A percentile compares a stretch with the other conserved stretches of the same genome.
These are phyloP conservation scores for Blennius ocellaris DNA, from an alignment of 2,113 vertebrate genomes.

Conservation along the genomic window DNA sequence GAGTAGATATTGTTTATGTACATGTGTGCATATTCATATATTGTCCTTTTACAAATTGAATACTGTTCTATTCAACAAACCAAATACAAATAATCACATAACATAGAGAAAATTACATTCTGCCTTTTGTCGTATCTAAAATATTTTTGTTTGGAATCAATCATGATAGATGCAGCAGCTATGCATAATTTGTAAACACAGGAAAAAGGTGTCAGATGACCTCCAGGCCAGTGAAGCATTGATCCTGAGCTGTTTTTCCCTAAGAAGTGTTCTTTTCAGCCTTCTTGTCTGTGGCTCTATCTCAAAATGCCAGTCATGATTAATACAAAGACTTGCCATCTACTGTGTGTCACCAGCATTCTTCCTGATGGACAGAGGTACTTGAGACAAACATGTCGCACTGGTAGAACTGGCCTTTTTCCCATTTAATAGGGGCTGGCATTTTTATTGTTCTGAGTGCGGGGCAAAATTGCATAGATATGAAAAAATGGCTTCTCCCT, in stretches of 20 bases:
- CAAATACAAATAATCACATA: slow-evolving; percentile 69
- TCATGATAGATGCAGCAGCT: slow-evolving; percentile 42
- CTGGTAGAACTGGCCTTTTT: slow-evolving; percentile 62
- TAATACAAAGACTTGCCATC: slow-evolving; percentile 75
- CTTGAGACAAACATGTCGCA: slow-evolving; percentile 67
- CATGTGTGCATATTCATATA: slow-evolving; percentile 24
- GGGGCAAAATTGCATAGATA: slow-evolving; percentile 81
- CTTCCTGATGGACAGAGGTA: slow-evolving; percentile 74
- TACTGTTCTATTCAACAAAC: slow-evolving; percentile 55
- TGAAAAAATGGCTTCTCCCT: slow-evolving; percentile 79
- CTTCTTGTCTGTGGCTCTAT: slow-evolving; percentile 48
- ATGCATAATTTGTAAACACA: slow-evolving; percentile 30
- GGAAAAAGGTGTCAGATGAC: slow-evolving; percentile 43
- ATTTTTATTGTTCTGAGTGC: slow-evolving; percentile 81
- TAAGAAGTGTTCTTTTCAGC: slow-evolving; percentile 50
- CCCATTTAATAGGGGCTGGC: slow-evolving; percentile 79
- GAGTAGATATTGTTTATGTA: background rate
- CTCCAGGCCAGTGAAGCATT: slow-evolving; percentile 34
- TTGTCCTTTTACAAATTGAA: slow-evolving; percentile 65
- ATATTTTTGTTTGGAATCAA: slow-evolving; percentile 66
- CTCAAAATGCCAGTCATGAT: slow-evolving; percentile 75
- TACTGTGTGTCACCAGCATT: slow-evolving; percentile 71
- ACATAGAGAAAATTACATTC: slow-evolving; percentile 71
- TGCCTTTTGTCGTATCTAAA: slow-evolving; percentile 62
- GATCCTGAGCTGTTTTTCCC: slow-evolving; percentile 44